Evolutionary conservation across 2,888 invertebrate species (phyloP).

Genomic region (Drosophila austrosaltans): DNA sequence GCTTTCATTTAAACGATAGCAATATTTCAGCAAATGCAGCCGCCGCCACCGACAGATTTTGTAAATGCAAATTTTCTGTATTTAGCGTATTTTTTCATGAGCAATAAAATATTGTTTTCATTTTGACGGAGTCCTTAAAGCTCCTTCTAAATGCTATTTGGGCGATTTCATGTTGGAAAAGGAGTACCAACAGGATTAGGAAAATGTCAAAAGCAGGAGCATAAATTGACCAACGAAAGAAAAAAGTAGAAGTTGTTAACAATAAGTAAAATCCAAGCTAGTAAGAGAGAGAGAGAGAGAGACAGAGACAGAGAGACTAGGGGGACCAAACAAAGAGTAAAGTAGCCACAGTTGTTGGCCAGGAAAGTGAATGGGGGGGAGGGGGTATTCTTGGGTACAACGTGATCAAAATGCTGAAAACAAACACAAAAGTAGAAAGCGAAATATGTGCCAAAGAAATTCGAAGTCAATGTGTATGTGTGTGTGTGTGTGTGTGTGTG

Average conservation of each 20-base stretch:
- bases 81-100: slow-evolving; percentile 62
- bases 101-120: slow-evolving; percentile 47
- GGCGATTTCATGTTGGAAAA: background rate
- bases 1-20: slow-evolving; percentile 54
- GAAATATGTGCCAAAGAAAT: slow-evolving; percentile 42
- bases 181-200: no score
- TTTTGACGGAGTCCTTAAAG: background rate
- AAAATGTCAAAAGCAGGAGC: slow-evolving; percentile 23
- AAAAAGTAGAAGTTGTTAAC: slow-evolving; percentile 47
- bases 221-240: slow-evolving; percentile 31
- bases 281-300: no score
- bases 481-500: slow-evolving; percentile 1
- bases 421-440: slow-evolving; percentile 43
- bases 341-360: slow-evolving; percentile 5
- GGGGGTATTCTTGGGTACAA: slow-evolving; percentile 38
- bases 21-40: slow-evolving; percentile 50
- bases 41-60: slow-evolving; percentile 49
- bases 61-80: slow-evolving; percentile 74
- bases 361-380: slow-evolving; percentile 2
- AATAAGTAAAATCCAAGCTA: slow-evolving; percentile 31
- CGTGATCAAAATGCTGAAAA: slow-evolving; percentile 71
- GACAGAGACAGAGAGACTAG: no score
- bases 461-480: slow-evolving; percentile 14
- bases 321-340: slow-evolving; percentile 28
- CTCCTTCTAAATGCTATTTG: slow-evolving; percentile 25